Evolutionary conservation across 2,113 vertebrate species (phyloP).

Genomic region (Apodemus speciosus): DNA sequence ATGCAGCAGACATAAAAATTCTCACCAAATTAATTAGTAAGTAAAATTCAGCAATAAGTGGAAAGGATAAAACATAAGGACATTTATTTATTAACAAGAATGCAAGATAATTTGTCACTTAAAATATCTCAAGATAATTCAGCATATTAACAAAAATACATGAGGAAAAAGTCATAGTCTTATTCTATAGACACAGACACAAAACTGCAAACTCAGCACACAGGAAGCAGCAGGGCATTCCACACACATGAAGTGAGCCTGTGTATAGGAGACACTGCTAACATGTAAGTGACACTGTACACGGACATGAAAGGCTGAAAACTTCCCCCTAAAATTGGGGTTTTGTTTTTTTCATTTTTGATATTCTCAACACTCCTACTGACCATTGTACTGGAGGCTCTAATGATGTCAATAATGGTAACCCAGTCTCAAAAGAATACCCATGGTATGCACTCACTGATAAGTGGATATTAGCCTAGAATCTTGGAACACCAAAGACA

Average conservation of each 20-base stretch:
- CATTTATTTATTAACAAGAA: background rate
- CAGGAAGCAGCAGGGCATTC: background rate
- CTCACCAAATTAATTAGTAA: conserved; percentile 14
- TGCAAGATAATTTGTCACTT: background rate
- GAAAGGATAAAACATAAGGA: background rate
- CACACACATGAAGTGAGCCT: background rate
- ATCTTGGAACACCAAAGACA: too few relatives aligned
- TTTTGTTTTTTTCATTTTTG: background rate
- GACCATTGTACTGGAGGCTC: background rate
- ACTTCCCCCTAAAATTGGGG: background rate
- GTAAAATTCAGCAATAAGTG: background rate
- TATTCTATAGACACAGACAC: background rate
- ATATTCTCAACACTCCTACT: background rate
- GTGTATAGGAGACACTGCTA: background rate
- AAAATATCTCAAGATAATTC: conserved; percentile 3
- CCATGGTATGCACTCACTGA: too few relatives aligned
- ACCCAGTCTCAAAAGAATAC: too few relatives aligned
- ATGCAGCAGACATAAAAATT: conserved; percentile 3
- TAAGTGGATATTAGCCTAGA: too few relatives aligned
- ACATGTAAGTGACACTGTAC: background rate
- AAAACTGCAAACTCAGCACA: background rate
- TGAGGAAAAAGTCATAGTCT: background rate
- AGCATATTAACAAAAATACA: conserved; percentile 24
- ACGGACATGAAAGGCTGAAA: background rate
- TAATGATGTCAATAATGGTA: too few relatives aligned